These are phyloP conservation scores for Dendrolimus houi DNA, from an alignment of 2,888 invertebrate genomes.

Conservation along the genomic window DNA sequence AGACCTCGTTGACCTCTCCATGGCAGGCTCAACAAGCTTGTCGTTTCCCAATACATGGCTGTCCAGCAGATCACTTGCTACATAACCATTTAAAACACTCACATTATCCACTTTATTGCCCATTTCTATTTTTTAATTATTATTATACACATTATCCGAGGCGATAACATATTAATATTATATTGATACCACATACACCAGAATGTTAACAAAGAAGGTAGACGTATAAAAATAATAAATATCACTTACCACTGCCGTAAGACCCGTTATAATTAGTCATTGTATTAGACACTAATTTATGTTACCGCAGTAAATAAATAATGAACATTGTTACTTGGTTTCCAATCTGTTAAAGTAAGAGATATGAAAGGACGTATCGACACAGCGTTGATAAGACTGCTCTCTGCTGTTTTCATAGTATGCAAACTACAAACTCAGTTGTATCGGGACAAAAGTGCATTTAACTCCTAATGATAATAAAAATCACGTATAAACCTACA, in stretches of 20 bases:
- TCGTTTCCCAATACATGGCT: constrained; percentile 67
- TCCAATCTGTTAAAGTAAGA: background rate
- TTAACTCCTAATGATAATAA: background rate
- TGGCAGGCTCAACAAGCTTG: constrained; percentile 49
- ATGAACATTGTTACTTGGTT: background rate
- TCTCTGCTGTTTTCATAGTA: background rate
- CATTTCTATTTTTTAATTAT: constrained; percentile 61
- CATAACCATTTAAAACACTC: constrained; percentile 53
- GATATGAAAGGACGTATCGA: background rate
- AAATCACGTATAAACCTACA: background rate
- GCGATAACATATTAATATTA: constrained; percentile 44
- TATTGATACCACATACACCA: constrained; percentile 30
- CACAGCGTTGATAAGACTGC: background rate
- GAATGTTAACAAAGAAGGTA: constrained; percentile 35
- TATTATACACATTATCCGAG: constrained; percentile 46
- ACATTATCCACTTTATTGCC: constrained; percentile 62
- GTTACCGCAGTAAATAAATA: background rate
- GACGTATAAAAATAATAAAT: constrained; percentile 22
- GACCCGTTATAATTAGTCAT: constrained; percentile 65
- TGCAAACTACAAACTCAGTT: background rate
- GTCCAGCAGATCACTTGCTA: constrained; percentile 70
- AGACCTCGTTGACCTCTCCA: constrained; percentile 63
- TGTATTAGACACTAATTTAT: constrained; percentile 7
- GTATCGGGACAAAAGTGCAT: background rate
- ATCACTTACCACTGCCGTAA: constrained; percentile 61